Conservation (phyloP, 2,888 invertebrate species). For the Ganaspis brasiliensis region DNA sequence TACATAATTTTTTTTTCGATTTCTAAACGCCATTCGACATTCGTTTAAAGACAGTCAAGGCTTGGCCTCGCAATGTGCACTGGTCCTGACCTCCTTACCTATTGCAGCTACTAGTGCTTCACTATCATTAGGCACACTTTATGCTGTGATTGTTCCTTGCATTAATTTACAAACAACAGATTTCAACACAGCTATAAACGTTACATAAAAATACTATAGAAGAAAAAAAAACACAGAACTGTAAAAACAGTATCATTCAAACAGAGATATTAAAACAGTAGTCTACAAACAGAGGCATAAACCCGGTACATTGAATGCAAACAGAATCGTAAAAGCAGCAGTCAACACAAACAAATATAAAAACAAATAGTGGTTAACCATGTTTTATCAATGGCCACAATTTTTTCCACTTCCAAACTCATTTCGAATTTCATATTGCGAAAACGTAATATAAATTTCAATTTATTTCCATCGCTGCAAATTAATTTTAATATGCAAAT, state of each 20-base stretch:
- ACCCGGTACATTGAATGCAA: no score
- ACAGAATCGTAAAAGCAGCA: no score
- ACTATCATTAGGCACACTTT: constrained; percentile 26
- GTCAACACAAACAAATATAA: no score
- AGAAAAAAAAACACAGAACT: background rate
- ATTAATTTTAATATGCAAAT: constrained; percentile 13
- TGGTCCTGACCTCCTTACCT: constrained; percentile 43
- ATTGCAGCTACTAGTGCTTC: constrained; percentile 10
- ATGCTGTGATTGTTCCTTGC: constrained; percentile 10
- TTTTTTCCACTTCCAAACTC: no score
- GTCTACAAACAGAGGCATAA: no score
- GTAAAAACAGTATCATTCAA: background rate
- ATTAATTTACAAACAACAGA: constrained; percentile 29
- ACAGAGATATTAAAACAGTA: background rate
- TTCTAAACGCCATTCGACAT: constrained; percentile 31
- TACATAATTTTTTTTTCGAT: constrained; percentile 33
- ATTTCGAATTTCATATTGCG: no score
- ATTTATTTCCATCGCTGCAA: background rate
- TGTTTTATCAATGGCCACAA: no score
- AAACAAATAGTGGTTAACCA: no score
- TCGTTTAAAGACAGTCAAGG: constrained; percentile 50
- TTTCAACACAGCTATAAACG: background rate
- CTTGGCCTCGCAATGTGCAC: constrained; percentile 37
- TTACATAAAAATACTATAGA: background rate
- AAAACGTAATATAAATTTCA: no score